A percentile compares a stretch with the other conserved stretches of the same genome.
These are phyloP conservation scores for Intellagama lesueurii DNA, from an alignment of 2,797 vertebrate genomes.

Conservation along the genomic window DNA sequence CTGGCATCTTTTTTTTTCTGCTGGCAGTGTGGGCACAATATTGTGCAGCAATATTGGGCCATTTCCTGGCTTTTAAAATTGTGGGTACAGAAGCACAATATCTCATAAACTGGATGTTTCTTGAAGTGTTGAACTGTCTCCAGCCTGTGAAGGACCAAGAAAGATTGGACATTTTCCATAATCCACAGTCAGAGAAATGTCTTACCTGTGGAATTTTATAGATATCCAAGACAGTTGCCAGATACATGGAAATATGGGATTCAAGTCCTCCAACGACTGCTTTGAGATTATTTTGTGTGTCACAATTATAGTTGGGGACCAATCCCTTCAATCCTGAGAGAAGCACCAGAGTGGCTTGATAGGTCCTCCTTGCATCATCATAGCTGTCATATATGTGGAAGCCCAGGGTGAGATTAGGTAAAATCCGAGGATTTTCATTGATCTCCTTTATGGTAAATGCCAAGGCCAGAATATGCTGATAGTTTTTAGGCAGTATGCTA, in stretches of 20 bases:
- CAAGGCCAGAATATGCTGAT: slow-evolving; percentile 9
- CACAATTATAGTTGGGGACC: slow-evolving; percentile 6
- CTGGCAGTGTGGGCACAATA: no score
- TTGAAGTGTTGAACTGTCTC: no score
- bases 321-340: background rate
- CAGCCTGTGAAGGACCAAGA: no score
- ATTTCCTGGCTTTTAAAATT: no score
- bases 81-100: no score
- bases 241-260: background rate
- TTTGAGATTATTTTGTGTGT: background rate
- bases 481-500: background rate
- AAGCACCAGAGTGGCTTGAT: background rate
- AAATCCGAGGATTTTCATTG: background rate
- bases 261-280: background rate
- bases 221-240: background rate
- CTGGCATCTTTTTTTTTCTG: no score
- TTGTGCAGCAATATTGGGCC: no score
- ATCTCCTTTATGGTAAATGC: slow-evolving; percentile 10
- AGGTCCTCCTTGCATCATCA: background rate
- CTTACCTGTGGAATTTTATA: slow-evolving; percentile 7
- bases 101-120: no score
- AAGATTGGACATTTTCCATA: no score
- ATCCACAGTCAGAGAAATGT: no score
- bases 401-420: slow-evolving; percentile 20
- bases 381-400: slow-evolving; percentile 12